Conservation (phyloP, 2,888 invertebrate genomes). For the Aromia moschata region DNA sequence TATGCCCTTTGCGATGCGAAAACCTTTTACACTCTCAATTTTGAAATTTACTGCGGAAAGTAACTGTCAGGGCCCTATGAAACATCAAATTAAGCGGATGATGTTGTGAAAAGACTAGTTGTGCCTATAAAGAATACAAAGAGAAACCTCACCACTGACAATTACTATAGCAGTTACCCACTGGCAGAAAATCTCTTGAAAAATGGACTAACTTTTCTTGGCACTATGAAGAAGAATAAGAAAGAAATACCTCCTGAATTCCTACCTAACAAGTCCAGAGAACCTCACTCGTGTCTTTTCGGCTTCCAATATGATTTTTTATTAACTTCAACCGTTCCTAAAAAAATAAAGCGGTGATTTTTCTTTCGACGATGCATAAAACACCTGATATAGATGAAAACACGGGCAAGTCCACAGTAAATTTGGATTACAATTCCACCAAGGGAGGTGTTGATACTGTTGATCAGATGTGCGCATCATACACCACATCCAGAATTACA, state of each 20-base stretch:
- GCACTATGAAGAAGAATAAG: conserved; percentile 29
- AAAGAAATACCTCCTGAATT: conserved; percentile 46
- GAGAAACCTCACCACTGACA: conserved; percentile 43
- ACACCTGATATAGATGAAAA: not conserved
- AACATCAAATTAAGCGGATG: conserved; percentile 32
- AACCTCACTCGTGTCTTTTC: conserved; percentile 38
- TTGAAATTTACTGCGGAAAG: conserved; percentile 43
- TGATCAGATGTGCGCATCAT: conserved; percentile 9
- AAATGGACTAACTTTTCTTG: conserved; percentile 37
- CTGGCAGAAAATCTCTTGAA: conserved; percentile 34
- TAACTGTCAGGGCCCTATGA: conserved; percentile 40
- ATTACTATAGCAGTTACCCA: conserved; percentile 37
- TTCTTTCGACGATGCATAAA: not conserved
- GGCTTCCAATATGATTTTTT: conserved; percentile 33
- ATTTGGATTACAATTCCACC: conserved; percentile 7
- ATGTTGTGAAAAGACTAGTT: conserved; percentile 35
- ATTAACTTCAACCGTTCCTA: conserved; percentile 4
- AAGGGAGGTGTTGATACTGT: conserved; percentile 8
- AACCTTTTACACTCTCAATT: conserved; percentile 39
- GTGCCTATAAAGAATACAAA: conserved; percentile 35
- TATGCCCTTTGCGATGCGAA: conserved; percentile 38
- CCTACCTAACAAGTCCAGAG: conserved; percentile 33
- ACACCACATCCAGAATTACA: conserved; percentile 8
- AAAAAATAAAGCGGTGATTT: conserved; percentile 6
- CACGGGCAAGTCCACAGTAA: not conserved